These are phyloP conservation scores for Nycticorax nycticorax DNA, from an alignment of 2,113 vertebrate genomes.

Conservation along the genomic window DNA sequence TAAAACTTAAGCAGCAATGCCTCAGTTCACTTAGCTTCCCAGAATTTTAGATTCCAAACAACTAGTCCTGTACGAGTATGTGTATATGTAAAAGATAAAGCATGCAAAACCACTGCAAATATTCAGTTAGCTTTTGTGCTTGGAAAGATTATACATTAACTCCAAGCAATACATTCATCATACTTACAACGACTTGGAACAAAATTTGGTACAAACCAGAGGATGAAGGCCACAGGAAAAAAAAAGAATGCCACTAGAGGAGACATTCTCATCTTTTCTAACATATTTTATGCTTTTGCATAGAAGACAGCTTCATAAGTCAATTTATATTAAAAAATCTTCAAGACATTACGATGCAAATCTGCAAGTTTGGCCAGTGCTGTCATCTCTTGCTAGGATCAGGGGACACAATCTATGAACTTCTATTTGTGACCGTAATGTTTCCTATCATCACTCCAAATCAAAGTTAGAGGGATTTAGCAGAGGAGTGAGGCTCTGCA, in stretches of 20 bases:
- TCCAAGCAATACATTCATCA: background rate
- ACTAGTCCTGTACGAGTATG: background rate
- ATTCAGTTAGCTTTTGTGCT: background rate
- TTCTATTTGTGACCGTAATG: background rate
- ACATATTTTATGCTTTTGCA: background rate
- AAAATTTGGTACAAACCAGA: background rate
- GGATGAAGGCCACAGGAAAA: rapidly evolving
- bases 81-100: background rate
- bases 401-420: background rate
- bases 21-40: background rate
- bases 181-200: background rate
- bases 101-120: background rate
- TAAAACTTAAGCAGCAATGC: background rate
- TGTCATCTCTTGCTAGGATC: background rate
- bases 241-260: background rate
- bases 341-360: background rate
- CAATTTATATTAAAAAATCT: background rate
- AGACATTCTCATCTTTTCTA: background rate
- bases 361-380: background rate
- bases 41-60: background rate
- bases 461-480: background rate
- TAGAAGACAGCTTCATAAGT: background rate
- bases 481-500: background rate
- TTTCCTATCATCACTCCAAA: background rate
- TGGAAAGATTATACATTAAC: background rate